Evolutionary conservation across 1,140 invertebrate species (phyloP), one percentile per base, ranked within the genome.

Genomic region (Neotoxoptera formosana): DNA sequence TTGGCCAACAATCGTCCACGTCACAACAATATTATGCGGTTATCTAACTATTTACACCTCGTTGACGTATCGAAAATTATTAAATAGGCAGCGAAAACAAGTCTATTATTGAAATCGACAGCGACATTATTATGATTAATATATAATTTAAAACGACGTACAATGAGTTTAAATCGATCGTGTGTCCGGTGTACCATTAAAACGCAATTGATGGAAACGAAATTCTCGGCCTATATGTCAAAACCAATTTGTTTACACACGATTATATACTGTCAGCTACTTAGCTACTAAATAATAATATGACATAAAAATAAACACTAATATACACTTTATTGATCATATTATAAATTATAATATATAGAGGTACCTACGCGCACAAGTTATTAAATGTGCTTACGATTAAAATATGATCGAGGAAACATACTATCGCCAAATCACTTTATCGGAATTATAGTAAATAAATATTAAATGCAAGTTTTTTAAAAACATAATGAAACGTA

Each of bases 41-140:
- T 76, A 76, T 76, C 60, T 67, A 76, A n/a, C n/a, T 76, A n/a
- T 76, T 76, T 76, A 76, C 60, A 76, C 60, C n/a, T 76, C 60
- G n/a, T 76, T 76, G n/a, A 76, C 60, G 17, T n/a, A 76, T 76
- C 6, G 60, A 76, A 76, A 14, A 76, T n/a, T 76, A 4, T 76
- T 17, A 76, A n/a, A n/a, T 76, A 14, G 1, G 41, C 4, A 41
- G 14, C 14, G 30, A 6, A n/a, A 76, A 76, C 14, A n/a, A 4
- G 11, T 34, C n/a, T 17, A 76, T 76, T 76, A 76, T 11, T 76
- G 60, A 76, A n/a, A 76, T 76, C 30, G 14, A 23, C 20, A 53
- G n/a, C 14, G 30, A 34, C 60, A 76, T 7, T 20, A 76, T 17
- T n/a, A 76, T 76, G n/a, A 76, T 76, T n/a, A 6, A n/a, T 67